Evolutionary conservation across 2,888 invertebrate genomes (phyloP), one percentile per base, ranked within the genome.

Genomic region (Dynastes tityus): DNA sequence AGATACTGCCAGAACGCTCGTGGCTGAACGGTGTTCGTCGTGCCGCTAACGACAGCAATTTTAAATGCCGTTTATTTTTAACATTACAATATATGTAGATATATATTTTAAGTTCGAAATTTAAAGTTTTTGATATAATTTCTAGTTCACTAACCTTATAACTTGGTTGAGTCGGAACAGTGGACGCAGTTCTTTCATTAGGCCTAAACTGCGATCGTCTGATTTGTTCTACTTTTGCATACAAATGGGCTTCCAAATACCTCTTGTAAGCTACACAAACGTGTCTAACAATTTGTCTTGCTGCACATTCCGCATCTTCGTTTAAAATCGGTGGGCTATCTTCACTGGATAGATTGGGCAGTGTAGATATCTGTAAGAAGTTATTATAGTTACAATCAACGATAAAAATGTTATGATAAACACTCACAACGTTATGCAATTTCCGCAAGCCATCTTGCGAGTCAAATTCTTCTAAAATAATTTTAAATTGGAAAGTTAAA

Each of bases 401-500:
- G 40, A 78, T 63, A 53, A 53, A 53, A 37, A 13, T 45, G 45
- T 8, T 53, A 2, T 61, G 22, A 27, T 49, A 11, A 64, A n/a
- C 80, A 85, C 87, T 91, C 87, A 96, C 95, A 85, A 98, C 96
- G 91, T 99, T 99, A 89, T 97, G 96, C 1, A 99, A 90, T 87
- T 97, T 96, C 13, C 99, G 90, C 3, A 99, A 91, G 0, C 99
- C 99, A 89, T 99, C 98, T 89, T 96, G 93, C 53, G 92, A 91
- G 88, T 99, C 99, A 86, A 99, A 99, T 87, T 98, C 95, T 84
- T 98, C 97, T 8, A 99, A 90, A 85, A 99, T 97, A 0, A 97
- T 93, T 84, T 96, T 92, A 88, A 98, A 99, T 83, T 97, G 95
- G 89, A 98, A 98, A 6, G 97, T 96, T 70, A 98, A 92, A 0